Evolutionary conservation across 2,797 vertebrate species (phyloP), one percentile per base, ranked within the genome.

Genomic region (Hippocampus kuda): DNA sequence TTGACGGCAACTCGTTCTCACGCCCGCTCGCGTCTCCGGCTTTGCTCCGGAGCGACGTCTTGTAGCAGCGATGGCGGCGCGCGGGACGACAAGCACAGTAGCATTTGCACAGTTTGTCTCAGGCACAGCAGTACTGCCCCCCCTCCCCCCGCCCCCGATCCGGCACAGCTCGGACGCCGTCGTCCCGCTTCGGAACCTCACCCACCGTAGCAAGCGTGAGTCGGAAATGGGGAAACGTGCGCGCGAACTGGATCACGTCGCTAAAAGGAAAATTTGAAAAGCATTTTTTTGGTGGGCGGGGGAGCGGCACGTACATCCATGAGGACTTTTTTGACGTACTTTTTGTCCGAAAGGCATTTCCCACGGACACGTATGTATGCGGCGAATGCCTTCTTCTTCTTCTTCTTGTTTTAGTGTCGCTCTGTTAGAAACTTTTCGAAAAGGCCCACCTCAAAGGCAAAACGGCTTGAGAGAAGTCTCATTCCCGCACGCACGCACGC

Each of bases 71-170:
- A 61, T 46, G 27, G 68, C 70, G 69, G 70, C 72, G 72, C 60
- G 11, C 80, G 83, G 80, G 77, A 66, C 5, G 15, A 77, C 76
- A 77, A 80, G 81, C 85, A 88, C 86, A 82, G 88, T 88, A 86
- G 82, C 78, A 68, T 86, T 88, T 87, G 86, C 88, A 88, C 87
- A 88, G 86, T 88, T 87, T 79, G 87, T 89, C 89, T 91, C 89
- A 91, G 90, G 90, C 91, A 81, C 78, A 84, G 82, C 77, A 77
- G 46, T 20, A 66, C 67, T 62, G 83, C 78, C 77, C 73, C 34
- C 34, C 34, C 34, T 5, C 34, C 34, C 5, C 34, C 34, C 34
- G 0, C 6, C 34, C 34, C 34, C 34, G 27, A 72, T 72, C 68
- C 75, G 64, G 74, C 78, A 67, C 69, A 16, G 66, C 76, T 66